These are phyloP conservation scores for Dendrocopos noguchii DNA, from an alignment of 2,113 vertebrate species.

Conservation along the genomic window DNA sequence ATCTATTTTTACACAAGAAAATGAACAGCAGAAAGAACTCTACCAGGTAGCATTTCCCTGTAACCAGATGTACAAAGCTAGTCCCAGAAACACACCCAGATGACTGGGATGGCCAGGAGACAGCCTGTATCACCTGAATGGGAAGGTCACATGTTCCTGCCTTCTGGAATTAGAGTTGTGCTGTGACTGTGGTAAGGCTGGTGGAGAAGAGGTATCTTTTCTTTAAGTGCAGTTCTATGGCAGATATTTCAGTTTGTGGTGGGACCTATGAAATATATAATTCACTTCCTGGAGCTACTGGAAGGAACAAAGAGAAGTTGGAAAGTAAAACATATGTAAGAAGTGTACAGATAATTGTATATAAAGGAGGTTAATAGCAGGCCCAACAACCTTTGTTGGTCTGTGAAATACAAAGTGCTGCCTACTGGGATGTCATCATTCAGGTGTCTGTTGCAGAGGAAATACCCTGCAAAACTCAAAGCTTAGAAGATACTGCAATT, in stretches of 20 bases:
- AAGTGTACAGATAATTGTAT: not conserved
- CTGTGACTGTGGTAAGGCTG: not conserved
- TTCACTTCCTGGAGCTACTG: not conserved
- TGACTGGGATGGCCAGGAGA: rapidly evolving
- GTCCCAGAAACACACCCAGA: not conserved
- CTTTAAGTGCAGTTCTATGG: not conserved
- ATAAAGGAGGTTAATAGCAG: not conserved
- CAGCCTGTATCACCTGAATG: rapidly evolving
- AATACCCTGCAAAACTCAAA: not conserved
- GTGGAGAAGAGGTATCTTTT: not conserved
- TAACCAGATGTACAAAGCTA: not conserved
- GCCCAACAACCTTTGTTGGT: not conserved
- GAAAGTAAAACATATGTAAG: not conserved
- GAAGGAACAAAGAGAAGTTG: not conserved
- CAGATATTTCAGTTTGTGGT: not conserved
- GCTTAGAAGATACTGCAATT: not conserved
- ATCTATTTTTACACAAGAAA: not conserved
- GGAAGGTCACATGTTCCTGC: rapidly evolving
- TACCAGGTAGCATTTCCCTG: not conserved
- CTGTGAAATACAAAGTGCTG: not conserved
- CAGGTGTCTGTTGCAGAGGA: not conserved
- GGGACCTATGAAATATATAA: not conserved
- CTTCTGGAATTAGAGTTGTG: not conserved
- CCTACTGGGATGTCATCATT: not conserved
- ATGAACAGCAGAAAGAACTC: not conserved